These are phyloP conservation scores for Alexandromys oeconomus DNA, from an alignment of 2,797 vertebrate genomes.

Conservation along the genomic window DNA sequence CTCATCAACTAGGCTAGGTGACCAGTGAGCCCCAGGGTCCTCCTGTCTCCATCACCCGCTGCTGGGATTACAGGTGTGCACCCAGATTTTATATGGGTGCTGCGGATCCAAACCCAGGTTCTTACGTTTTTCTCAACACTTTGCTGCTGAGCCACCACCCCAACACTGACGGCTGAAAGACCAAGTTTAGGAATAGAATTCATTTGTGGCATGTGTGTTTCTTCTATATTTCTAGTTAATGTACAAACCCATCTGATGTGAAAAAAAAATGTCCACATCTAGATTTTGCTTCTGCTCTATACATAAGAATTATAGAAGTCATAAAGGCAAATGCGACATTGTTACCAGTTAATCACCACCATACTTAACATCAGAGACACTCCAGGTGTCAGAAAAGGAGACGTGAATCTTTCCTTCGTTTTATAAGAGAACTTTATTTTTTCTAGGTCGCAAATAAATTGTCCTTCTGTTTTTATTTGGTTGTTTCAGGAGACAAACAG, in stretches of 20 bases:
- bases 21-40: too few relatives aligned
- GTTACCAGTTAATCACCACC: slow-evolving; percentile 19
- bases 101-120: background rate
- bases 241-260: background rate
- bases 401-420: slow-evolving; percentile 54
- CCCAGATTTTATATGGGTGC: background rate
- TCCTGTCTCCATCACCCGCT: background rate
- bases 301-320: slow-evolving; percentile 33
- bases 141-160: background rate
- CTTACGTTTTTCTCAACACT: background rate
- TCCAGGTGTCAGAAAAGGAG: slow-evolving; percentile 42
- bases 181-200: background rate
- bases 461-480: slow-evolving; percentile 21
- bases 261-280: background rate
- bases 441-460: slow-evolving; percentile 46
- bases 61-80: background rate
- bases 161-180: background rate
- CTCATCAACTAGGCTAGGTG: background rate
- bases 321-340: background rate
- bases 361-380: slow-evolving; percentile 38
- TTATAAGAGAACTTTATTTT: slow-evolving; percentile 48
- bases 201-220: slow-evolving; percentile 38
- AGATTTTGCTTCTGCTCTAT: slow-evolving; percentile 3
- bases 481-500: slow-evolving; percentile 21
- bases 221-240: slow-evolving; percentile 56